A percentile compares a stretch with the other conserved stretches of the same genome.
Evolutionary conservation across 2,113 vertebrate genomes (phyloP).

Genomic region (Sisor rabdophorus): DNA sequence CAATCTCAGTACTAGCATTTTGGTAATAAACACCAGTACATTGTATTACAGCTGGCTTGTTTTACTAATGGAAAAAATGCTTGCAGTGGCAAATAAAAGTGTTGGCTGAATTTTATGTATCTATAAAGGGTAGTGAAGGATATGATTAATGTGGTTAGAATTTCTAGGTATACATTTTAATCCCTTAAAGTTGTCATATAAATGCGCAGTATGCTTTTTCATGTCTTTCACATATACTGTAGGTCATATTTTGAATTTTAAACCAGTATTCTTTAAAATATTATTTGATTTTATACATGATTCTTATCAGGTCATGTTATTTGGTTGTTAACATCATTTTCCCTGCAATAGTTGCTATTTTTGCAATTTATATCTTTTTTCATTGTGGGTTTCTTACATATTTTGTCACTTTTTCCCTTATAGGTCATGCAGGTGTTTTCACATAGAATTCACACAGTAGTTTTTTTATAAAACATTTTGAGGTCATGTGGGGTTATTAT

Average conservation of each 20-base stretch:
- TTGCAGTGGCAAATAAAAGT: background rate
- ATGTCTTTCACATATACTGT: background rate
- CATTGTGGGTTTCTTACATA: too few relatives aligned
- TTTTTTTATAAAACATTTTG: too few relatives aligned
- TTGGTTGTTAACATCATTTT: too few relatives aligned
- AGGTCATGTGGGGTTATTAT: too few relatives aligned
- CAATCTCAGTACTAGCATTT: slow-evolving; percentile 46
- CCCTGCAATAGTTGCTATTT: too few relatives aligned
- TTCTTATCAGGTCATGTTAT: too few relatives aligned
- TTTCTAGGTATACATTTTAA: background rate
- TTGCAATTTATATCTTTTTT: too few relatives aligned
- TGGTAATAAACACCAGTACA: slow-evolving; percentile 53
- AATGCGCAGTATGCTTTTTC: background rate
- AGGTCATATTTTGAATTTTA: background rate
- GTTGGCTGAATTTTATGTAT: background rate
- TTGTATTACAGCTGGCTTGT: slow-evolving; percentile 53
- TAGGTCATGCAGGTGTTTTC: too few relatives aligned
- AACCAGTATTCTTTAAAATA: too few relatives aligned
- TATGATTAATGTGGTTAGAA: background rate
- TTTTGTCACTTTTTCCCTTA: too few relatives aligned
- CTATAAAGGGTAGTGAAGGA: background rate
- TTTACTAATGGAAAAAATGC: slow-evolving; percentile 33
- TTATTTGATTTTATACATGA: too few relatives aligned
- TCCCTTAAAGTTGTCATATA: background rate
- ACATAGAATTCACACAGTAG: too few relatives aligned